Evolutionary conservation across 2,113 vertebrate genomes (phyloP).

Genomic region (Tichodroma muraria): DNA sequence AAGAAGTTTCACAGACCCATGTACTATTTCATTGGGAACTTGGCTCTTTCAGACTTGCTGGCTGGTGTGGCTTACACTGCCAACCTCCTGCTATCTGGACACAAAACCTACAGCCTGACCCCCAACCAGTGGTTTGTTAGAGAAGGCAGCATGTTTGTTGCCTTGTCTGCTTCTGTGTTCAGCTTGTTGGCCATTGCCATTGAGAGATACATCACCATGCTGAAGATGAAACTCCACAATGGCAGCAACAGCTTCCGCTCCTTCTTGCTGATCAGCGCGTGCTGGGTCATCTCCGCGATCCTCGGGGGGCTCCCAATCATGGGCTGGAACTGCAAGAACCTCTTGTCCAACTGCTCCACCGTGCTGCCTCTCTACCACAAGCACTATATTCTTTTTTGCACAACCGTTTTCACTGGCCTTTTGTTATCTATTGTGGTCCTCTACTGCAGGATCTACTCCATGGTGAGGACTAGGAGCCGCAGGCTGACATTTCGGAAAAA

Average conservation of each 20-base stretch:
- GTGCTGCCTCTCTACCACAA: slow-evolving; percentile 97
- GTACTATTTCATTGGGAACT: slow-evolving; percentile 99
- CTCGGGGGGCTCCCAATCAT: slow-evolving; percentile 89
- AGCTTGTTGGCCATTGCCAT: slow-evolving; percentile 95
- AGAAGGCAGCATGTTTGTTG: slow-evolving; percentile 97
- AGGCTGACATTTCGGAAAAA: slow-evolving; percentile 90
- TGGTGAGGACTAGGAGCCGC: slow-evolving; percentile 91
- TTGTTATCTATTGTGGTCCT: slow-evolving; percentile 91
- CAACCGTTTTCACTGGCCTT: slow-evolving; percentile 89
- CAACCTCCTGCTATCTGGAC: slow-evolving; percentile 92
- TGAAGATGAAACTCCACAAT: slow-evolving; percentile 96
- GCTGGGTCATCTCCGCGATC: slow-evolving; percentile 88
- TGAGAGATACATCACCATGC: slow-evolving; percentile 95
- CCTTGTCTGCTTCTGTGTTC: slow-evolving; percentile 92
- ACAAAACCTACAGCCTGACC: slow-evolving; percentile 89
- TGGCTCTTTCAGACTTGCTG: slow-evolving; percentile 94
- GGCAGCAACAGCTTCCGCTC: slow-evolving; percentile 90
- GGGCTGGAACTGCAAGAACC: slow-evolving; percentile 93
- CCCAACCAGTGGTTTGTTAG: slow-evolving; percentile 92
- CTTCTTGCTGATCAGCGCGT: slow-evolving; percentile 91
- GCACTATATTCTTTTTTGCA: slow-evolving; percentile 98
- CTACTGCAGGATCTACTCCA: slow-evolving; percentile 90
- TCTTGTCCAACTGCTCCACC: slow-evolving; percentile 82
- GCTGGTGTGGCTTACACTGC: slow-evolving; percentile 90
- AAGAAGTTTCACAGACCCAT: slow-evolving; percentile 99